Evolutionary conservation across 2,113 vertebrate species (phyloP).

Genomic region (Psophia crepitans): DNA sequence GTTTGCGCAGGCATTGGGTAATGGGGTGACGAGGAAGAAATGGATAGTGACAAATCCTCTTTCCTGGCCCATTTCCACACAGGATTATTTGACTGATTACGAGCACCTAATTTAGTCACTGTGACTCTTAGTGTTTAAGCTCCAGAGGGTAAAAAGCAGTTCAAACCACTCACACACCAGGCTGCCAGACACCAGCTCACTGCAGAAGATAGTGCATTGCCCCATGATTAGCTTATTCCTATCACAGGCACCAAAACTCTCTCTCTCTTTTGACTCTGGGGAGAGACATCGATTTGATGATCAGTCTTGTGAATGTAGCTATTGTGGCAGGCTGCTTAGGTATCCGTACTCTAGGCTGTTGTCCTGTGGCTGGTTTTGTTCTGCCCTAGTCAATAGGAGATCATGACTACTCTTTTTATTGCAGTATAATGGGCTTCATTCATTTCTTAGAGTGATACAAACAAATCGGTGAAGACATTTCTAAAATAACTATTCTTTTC

Average conservation of each 20-base stretch:
- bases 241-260: background rate
- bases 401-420: background rate
- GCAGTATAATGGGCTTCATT: background rate
- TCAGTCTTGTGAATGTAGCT: background rate
- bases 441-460: background rate
- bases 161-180: background rate
- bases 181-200: background rate
- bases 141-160: background rate
- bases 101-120: conserved; percentile 3
- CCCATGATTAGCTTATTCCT: background rate
- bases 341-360: background rate
- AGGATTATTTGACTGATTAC: conserved; percentile 43
- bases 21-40: background rate
- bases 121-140: background rate
- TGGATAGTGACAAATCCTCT: conserved; percentile 26
- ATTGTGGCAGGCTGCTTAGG: background rate
- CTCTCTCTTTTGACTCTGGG: background rate
- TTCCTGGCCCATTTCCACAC: conserved; percentile 40
- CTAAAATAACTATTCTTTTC: background rate
- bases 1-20: background rate
- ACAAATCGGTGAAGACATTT: background rate
- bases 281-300: background rate
- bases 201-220: background rate
- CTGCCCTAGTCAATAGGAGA: background rate
- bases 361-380: background rate